A percentile compares a stretch with the other conserved stretches of the same genome.
These are phyloP conservation scores for Acanthopagrus latus DNA, from an alignment of 2,797 vertebrate species.

Conservation along the genomic window DNA sequence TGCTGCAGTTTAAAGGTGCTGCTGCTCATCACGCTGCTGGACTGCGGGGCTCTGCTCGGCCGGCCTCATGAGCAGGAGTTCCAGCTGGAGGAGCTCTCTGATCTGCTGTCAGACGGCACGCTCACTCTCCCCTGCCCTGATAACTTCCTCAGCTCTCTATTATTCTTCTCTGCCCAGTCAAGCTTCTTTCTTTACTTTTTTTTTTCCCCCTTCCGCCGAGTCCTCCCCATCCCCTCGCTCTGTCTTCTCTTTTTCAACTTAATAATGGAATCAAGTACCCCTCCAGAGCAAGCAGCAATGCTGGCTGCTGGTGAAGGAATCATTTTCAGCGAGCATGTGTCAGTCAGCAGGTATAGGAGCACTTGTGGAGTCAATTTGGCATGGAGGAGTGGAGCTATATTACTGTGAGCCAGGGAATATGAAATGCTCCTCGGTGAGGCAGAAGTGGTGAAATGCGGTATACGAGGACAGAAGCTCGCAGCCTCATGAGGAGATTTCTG, in stretches of 20 bases:
- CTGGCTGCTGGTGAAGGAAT: conserved; percentile 72
- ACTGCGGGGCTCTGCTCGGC: conserved; percentile 68
- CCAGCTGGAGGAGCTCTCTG: conserved; percentile 82
- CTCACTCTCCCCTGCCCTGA: conserved; percentile 77
- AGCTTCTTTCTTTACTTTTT: conserved; percentile 35
- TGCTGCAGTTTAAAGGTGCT: conserved; percentile 34
- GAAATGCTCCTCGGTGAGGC: conserved; percentile 82
- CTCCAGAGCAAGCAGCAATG: conserved; percentile 76
- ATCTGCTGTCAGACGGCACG: conserved; percentile 83
- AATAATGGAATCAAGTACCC: conserved; percentile 81
- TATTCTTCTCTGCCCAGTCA: conserved; percentile 73
- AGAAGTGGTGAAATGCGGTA: conserved; percentile 79
- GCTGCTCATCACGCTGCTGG: conserved; percentile 58
- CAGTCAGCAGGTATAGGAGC: conserved; percentile 76
- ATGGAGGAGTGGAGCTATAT: conserved; percentile 82
- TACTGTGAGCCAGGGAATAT: conserved; percentile 83
- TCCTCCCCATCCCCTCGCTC: conserved; percentile 50
- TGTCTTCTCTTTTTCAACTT: conserved; percentile 82
- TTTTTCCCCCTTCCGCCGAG: too few species aligned
- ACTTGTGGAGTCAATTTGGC: conserved; percentile 87
- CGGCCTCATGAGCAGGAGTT: conserved; percentile 75
- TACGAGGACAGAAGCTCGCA: conserved; percentile 76
- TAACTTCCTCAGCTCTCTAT: conserved; percentile 82
- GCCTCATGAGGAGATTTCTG: conserved; percentile 61
- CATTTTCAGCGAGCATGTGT: conserved; percentile 77